Evolutionary conservation across 2,888 invertebrate species (phyloP).

Genomic region (Sceliomorpha sp.): DNA sequence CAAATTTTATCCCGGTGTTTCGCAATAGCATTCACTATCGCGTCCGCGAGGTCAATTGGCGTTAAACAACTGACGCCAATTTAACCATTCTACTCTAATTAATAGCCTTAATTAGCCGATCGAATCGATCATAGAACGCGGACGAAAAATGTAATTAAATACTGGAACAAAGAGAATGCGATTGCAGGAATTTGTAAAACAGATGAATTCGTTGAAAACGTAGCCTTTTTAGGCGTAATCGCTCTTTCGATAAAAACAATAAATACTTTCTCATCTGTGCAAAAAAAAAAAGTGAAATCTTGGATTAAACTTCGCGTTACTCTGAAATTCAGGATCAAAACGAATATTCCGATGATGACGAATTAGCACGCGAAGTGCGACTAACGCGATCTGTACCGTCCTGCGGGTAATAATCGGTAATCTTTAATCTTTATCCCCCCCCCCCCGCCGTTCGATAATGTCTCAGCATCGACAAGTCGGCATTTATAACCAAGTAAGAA

Average conservation of each 20-base stretch:
- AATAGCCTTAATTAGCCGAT: neutral
- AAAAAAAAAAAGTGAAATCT: no score
- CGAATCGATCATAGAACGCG: neutral
- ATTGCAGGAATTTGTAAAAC: no score
- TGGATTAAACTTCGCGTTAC: neutral
- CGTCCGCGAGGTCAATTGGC: neutral
- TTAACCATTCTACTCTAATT: constrained; percentile 2
- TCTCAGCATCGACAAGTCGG: no score
- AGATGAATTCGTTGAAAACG: no score
- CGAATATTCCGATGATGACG: constrained; percentile 17
- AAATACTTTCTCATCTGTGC: no score
- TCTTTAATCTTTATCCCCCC: no score
- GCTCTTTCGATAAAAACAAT: no score
- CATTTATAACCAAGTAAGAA: no score
- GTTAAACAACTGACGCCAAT: neutral
- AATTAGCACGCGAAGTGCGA: constrained; percentile 35
- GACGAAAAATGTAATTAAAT: neutral
- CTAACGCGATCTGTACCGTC: constrained; percentile 6
- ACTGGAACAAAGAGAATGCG: neutral
- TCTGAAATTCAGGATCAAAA: constrained; percentile 28
- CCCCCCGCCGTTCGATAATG: no score
- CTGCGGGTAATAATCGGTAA: no score
- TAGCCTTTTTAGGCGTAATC: no score
- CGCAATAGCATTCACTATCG: neutral
- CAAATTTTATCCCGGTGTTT: no score